Evolutionary conservation across 2,797 vertebrate species (phyloP).

Genomic region (Lagocephalus sceleratus): DNA sequence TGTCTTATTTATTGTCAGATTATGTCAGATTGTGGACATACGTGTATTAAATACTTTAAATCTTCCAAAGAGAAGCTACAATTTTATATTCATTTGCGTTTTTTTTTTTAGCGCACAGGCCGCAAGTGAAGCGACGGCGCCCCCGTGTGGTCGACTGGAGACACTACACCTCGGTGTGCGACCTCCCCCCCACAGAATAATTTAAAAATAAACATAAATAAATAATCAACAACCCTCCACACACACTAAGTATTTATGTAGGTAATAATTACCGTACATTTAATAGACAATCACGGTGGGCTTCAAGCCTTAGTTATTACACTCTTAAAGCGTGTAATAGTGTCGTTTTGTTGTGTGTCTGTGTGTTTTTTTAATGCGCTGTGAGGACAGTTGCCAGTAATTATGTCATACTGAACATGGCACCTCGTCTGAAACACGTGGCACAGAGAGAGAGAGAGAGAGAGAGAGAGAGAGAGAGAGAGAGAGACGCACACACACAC

Average conservation of each 20-base stretch:
- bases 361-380: neutral
- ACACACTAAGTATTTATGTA: no score
- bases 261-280: no score
- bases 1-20: no score
- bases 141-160: slow-evolving; percentile 26
- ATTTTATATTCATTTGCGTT: no score
- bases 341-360: neutral
- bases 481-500: slow-evolving; percentile 26
- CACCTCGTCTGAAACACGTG: slow-evolving; percentile 63
- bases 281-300: no score
- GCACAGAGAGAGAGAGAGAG: slow-evolving; percentile 39
- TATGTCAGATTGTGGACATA: no score
- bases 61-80: no score
- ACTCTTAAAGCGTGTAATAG: neutral
- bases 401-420: slow-evolving; percentile 9
- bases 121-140: slow-evolving; percentile 37
- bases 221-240: neutral
- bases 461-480: slow-evolving; percentile 21
- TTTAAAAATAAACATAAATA: neutral
- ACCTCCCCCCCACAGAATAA: neutral
- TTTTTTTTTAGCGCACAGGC: neutral
- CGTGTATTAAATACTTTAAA: no score
- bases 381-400: slow-evolving; percentile 6
- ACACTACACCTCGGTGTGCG: slow-evolving; percentile 4
- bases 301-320: no score